Conservation (phyloP, 2,888 invertebrate species). For the Drosophila mimica region DNA sequence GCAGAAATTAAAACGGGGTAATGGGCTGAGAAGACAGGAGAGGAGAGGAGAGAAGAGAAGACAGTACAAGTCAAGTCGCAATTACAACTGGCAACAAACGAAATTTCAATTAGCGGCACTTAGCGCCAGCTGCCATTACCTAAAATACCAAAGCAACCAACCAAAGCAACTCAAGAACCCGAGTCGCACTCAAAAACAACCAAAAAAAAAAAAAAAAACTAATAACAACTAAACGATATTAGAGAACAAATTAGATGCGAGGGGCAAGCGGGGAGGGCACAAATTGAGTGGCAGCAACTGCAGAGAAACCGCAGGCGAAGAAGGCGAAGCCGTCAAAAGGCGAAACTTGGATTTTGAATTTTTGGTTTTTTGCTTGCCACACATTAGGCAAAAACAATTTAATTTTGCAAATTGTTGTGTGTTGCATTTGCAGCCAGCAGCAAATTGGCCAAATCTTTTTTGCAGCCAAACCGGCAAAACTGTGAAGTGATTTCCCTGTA, state of each 20-base stretch:
- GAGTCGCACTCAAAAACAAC: conserved; percentile 14
- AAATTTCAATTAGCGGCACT: conserved; percentile 82
- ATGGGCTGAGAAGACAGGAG: conserved; percentile 32
- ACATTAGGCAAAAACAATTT: conserved; percentile 66
- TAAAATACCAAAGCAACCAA: conserved; percentile 54
- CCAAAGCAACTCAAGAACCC: not conserved
- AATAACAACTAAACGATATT: conserved; percentile 78
- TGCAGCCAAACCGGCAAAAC: conserved; percentile 13
- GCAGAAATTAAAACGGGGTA: conserved; percentile 51
- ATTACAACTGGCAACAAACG: conserved; percentile 70
- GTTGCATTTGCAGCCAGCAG: conserved; percentile 43
- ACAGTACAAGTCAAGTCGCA: conserved; percentile 53
- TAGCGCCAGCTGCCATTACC: conserved; percentile 71
- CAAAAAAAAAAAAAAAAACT: conserved; percentile 47
- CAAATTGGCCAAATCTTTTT: conserved; percentile 51
- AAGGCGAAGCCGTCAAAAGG: conserved; percentile 42
- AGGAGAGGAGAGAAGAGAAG: conserved; percentile 21
- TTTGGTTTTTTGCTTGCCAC: conserved; percentile 33
- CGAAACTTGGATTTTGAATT: conserved; percentile 40
- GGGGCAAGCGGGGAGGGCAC: conserved; percentile 11
- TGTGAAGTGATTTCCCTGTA: conserved; percentile 58
- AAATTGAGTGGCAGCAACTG: conserved; percentile 53
- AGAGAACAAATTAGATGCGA: conserved; percentile 61
- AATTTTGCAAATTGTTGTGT: conserved; percentile 72
- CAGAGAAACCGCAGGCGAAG: conserved; percentile 29